A percentile compares a stretch with the other conserved stretches of the same genome.
phyloP scores from a whole-genome alignment of 2,888 invertebrate genomes.

The Heteromyza rotundicornis region DNA sequence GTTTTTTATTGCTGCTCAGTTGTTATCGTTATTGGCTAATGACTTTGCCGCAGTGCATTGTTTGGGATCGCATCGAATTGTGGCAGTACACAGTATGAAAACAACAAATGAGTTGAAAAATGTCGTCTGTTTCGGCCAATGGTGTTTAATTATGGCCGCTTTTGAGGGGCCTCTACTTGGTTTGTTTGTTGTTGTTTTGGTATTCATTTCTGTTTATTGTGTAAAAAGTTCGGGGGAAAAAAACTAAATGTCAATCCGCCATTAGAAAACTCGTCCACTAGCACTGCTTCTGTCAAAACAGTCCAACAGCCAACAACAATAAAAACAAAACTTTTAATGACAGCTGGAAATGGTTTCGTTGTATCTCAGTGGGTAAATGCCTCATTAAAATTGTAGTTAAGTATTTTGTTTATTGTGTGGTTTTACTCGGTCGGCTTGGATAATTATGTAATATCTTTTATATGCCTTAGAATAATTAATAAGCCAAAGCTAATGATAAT shows the following conservation, averaged over 20 bases:
- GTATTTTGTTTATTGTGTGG: background rate
- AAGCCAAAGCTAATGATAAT: too few relatives aligned
- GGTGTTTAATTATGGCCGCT: too few relatives aligned
- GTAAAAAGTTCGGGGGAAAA: background rate
- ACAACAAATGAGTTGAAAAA: too few relatives aligned
- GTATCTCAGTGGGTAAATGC: background rate
- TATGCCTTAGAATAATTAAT: too few relatives aligned
- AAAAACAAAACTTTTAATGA: background rate
- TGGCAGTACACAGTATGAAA: constrained; percentile 21
- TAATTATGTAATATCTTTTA: too few relatives aligned
- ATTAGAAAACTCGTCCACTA: background rate
- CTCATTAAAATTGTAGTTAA: background rate
- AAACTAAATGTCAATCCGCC: background rate
- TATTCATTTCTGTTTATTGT: background rate
- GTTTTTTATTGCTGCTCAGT: too few relatives aligned
- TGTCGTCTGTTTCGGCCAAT: too few relatives aligned
- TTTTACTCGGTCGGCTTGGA: too few relatives aligned
- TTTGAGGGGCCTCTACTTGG: too few relatives aligned
- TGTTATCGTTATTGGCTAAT: constrained; percentile 29
- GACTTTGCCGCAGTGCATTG: constrained; percentile 36
- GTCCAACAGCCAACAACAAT: too few relatives aligned
- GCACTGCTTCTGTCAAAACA: too few relatives aligned
- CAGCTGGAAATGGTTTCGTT: background rate
- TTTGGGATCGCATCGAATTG: too few relatives aligned
- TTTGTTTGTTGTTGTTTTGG: constrained; percentile 4